Evolutionary conservation across 2,113 vertebrate genomes (phyloP).

Genomic region (Oxyura jamaicensis): DNA sequence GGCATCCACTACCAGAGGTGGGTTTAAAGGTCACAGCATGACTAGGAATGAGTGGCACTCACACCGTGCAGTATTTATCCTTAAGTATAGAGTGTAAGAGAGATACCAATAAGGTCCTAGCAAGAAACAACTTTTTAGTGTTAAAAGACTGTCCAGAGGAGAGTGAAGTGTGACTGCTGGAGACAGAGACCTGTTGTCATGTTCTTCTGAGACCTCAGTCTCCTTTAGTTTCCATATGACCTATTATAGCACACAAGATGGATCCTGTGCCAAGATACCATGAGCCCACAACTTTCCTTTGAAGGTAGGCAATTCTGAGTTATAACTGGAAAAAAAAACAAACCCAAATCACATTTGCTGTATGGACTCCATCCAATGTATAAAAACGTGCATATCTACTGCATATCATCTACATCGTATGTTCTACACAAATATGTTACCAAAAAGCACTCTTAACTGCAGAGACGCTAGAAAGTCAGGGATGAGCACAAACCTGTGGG

Average conservation of each 20-base stretch:
- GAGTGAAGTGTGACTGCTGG: not conserved
- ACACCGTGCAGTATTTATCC: not conserved
- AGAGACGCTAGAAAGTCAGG: not conserved
- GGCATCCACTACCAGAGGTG: not conserved
- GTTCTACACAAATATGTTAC: not conserved
- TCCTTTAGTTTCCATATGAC: not conserved
- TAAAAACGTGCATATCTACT: not conserved
- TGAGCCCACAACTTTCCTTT: not conserved
- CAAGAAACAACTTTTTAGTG: not conserved
- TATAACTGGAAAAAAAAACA: not conserved
- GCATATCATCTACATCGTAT: not conserved
- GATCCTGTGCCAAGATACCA: not conserved
- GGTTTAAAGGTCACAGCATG: not conserved
- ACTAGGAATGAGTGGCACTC: not conserved
- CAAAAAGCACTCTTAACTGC: not conserved
- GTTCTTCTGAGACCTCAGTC: not conserved
- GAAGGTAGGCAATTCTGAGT: not conserved
- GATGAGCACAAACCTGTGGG: conserved; percentile 85
- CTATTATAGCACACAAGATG: not conserved
- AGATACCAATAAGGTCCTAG: not conserved
- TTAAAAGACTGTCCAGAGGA: not conserved
- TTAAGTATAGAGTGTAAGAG: not conserved
- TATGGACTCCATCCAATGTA: not conserved
- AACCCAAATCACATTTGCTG: not conserved
- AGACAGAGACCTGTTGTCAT: not conserved